Percentiles rank a stretch among this genome's conserved stretches.
These are phyloP conservation scores for Ligdia adustata DNA, from an alignment of 2,888 invertebrate genomes.

Conservation along the genomic window DNA sequence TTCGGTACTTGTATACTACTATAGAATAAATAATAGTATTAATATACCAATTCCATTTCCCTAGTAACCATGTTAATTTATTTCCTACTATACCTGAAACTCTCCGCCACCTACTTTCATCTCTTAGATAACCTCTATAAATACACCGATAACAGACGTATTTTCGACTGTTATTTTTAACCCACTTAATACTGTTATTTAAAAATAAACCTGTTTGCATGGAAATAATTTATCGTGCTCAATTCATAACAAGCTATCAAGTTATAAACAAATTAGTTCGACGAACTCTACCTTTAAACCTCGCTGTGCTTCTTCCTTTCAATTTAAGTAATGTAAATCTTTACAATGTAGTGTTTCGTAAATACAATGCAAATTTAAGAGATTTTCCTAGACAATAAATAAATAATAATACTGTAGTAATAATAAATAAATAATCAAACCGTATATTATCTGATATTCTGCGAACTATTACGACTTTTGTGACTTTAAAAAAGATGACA, in stretches of 20 bases:
- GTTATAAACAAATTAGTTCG: constrained; percentile 10
- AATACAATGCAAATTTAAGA: constrained; percentile 3
- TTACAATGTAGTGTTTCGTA: neutral
- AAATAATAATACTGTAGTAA: constrained; percentile 15
- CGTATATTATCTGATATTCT: too few species aligned
- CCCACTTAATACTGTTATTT: neutral
- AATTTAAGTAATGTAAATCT: neutral
- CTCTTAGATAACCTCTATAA: constrained; percentile 6
- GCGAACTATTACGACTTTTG: too few species aligned
- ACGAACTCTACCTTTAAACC: neutral
- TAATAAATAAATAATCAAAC: too few species aligned
- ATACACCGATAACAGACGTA: constrained; percentile 13
- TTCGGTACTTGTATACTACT: too few species aligned
- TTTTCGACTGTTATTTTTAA: constrained; percentile 12
- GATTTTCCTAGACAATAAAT: constrained; percentile 7
- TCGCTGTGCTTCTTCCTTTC: neutral
- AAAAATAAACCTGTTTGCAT: constrained; percentile 19
- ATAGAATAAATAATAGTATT: too few species aligned
- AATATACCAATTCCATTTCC: too few species aligned
- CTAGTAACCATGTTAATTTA: too few species aligned
- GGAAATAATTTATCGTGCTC: constrained; percentile 12
- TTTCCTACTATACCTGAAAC: neutral
- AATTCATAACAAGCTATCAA: neutral
- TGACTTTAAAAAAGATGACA: too few species aligned
- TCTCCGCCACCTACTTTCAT: constrained; percentile 2